Evolutionary conservation across 1,140 invertebrate genomes (phyloP), one percentile per base, ranked within the genome.

Genomic region (Pissodes strobi): DNA sequence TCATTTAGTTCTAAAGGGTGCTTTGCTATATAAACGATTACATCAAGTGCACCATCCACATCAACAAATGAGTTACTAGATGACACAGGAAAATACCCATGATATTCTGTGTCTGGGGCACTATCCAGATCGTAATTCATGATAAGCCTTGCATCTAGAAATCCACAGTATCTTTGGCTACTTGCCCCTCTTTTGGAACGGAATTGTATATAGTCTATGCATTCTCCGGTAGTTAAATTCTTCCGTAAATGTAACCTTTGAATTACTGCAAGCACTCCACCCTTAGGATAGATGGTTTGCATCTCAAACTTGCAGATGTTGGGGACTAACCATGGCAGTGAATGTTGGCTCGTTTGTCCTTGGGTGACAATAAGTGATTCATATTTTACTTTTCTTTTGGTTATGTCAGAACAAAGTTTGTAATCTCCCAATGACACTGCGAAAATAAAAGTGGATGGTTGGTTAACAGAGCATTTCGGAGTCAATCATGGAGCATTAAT

Each of bases 141-240:
- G 12, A 17, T 51, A 2, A 21, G 5, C 4, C 30, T 39, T 23
- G 53, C 62, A 58, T 37, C 23, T 17, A 58, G 5, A 19, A 43
- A 3, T 6, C 55, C 62, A 48, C 62, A 64, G 15, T 48, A 37
- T 49, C 34, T 48, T 2, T 19, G 8, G 27, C 46, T 59, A 19
- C 17, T 10, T 8, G 9, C 22, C n/a, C 41, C 52, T n/a, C 39
- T 39, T 22, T 25, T 21, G n/a, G 41, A 17, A 1, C 23, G 46
- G 41, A 64, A 68, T 43, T 64, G 38, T 17, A 68, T 43, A 55
- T 64, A 68, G 60, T 68, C 66, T 43, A 68, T 59, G 23, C 66
- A 68, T 38, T 68, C 55, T 8, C 38, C 27, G 37, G 61, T 53
- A 17, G 46, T 37, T 8, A 51, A 22, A 55, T 68, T 59, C 38